These are phyloP conservation scores for Cosmia trapezina DNA, from an alignment of 2,888 invertebrate species.

Conservation along the genomic window DNA sequence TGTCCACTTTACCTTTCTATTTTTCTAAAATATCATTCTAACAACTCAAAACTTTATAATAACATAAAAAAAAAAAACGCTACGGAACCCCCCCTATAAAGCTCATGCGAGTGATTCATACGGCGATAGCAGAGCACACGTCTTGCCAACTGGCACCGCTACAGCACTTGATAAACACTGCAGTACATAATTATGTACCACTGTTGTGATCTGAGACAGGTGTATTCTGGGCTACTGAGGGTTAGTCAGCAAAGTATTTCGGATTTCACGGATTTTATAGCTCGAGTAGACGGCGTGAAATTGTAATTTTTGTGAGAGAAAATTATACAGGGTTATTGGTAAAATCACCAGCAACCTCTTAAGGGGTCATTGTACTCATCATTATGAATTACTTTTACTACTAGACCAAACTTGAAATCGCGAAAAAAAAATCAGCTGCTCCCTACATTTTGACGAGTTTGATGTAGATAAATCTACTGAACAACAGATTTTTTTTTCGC, in stretches of 20 bases:
- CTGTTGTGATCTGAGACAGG: conserved; percentile 56
- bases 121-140: conserved; percentile 66
- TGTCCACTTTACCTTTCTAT: background rate
- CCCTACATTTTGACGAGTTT: too few relatives aligned
- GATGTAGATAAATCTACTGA: too few relatives aligned
- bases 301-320: background rate
- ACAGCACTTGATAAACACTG: conserved; percentile 68
- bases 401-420: too few relatives aligned
- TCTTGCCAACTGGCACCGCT: conserved; percentile 76
- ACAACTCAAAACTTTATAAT: background rate
- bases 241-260: conserved; percentile 56
- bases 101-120: conserved; percentile 70
- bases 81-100: conserved; percentile 42
- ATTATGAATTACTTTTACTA: too few relatives aligned
- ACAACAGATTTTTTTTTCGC: too few relatives aligned
- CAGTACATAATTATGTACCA: conserved; percentile 52
- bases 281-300: conserved; percentile 16
- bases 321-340: too few relatives aligned
- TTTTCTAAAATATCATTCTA: too few relatives aligned
- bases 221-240: conserved; percentile 58
- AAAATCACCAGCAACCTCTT: too few relatives aligned
- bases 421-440: too few relatives aligned
- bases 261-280: conserved; percentile 28
- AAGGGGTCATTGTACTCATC: too few relatives aligned
- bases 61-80: conserved; percentile 12